These are phyloP conservation scores for Hemiprocne comata DNA, from an alignment of 2,113 vertebrate species.

Conservation along the genomic window DNA sequence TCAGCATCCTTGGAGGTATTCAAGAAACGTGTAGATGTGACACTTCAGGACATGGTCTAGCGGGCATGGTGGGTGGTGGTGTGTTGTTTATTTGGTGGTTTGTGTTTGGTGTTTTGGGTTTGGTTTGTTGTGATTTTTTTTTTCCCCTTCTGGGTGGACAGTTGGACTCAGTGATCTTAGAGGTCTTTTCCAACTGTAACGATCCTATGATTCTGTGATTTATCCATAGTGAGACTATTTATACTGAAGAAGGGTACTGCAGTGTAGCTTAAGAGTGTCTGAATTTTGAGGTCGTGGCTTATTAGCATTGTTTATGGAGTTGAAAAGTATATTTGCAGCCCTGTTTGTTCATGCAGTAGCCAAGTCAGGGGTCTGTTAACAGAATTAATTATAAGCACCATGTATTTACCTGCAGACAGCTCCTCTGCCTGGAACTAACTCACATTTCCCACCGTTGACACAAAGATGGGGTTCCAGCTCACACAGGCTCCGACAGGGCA, in stretches of 20 bases:
- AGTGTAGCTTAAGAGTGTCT: neutral
- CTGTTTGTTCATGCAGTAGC: neutral
- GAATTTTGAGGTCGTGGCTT: neutral
- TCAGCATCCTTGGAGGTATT: too few species aligned
- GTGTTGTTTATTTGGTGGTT: too few species aligned
- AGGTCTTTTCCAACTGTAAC: too few species aligned
- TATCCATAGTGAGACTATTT: neutral
- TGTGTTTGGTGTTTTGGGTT: too few species aligned
- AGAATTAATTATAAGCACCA: neutral
- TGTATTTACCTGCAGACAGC: slow-evolving; percentile 84
- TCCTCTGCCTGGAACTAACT: slow-evolving; percentile 77
- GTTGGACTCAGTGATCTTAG: too few species aligned
- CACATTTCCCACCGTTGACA: slow-evolving; percentile 74
- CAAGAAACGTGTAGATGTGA: too few species aligned
- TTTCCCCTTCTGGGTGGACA: too few species aligned
- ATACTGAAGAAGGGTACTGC: neutral
- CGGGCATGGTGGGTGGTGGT: too few species aligned
- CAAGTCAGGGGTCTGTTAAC: neutral
- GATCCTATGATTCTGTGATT: neutral
- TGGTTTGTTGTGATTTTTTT: too few species aligned
- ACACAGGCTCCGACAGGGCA: slow-evolving; percentile 83
- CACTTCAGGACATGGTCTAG: too few species aligned
- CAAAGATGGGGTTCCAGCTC: slow-evolving; percentile 76
- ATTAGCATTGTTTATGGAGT: neutral
- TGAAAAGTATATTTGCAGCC: neutral